phyloP scores from a whole-genome alignment of 2,797 vertebrate species.

The Pseudochromis fuscus region DNA sequence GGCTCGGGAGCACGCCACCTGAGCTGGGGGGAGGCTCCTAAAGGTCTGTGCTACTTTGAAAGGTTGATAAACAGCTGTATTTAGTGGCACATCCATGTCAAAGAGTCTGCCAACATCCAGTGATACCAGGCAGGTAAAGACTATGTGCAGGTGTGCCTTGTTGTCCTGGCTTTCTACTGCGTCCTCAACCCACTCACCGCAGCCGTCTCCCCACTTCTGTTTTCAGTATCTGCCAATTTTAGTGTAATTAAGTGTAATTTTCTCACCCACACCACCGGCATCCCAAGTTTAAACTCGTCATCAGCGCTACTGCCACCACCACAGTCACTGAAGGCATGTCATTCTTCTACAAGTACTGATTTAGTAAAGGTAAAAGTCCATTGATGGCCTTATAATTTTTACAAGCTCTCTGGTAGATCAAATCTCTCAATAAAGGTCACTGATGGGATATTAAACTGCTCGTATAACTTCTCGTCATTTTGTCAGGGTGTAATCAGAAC shows the following conservation, averaged over 20 bases:
- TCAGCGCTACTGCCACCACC: constrained; percentile 20
- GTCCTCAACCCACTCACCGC: constrained; percentile 36
- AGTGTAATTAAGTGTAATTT: constrained; percentile 69
- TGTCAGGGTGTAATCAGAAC: constrained; percentile 42
- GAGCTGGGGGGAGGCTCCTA: constrained; percentile 6
- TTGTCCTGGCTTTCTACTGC: constrained; percentile 22
- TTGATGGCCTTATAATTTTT: constrained; percentile 5
- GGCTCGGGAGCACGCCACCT: constrained; percentile 33
- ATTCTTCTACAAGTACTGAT: constrained; percentile 10
- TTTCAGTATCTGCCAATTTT: constrained; percentile 34
- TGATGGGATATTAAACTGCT: constrained; percentile 29
- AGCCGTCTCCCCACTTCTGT: constrained; percentile 32
- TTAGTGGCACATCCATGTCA: not conserved
- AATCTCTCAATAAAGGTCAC: not conserved
- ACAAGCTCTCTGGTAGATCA: constrained; percentile 1
- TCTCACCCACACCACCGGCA: constrained; percentile 40
- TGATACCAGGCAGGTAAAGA: constrained; percentile 11
- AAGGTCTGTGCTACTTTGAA: not conserved
- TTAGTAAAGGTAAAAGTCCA: constrained; percentile 2
- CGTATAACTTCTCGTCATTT: constrained; percentile 34
- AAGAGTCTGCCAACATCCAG: constrained; percentile 5
- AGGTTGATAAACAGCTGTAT: constrained; percentile 33
- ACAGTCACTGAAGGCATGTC: not conserved
- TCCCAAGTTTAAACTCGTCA: constrained; percentile 40
- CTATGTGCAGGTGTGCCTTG: constrained; percentile 44